Evolutionary conservation across 1,140 invertebrate genomes (phyloP), one percentile per base, ranked within the genome.

Genomic region (Drosophila neocordata): DNA sequence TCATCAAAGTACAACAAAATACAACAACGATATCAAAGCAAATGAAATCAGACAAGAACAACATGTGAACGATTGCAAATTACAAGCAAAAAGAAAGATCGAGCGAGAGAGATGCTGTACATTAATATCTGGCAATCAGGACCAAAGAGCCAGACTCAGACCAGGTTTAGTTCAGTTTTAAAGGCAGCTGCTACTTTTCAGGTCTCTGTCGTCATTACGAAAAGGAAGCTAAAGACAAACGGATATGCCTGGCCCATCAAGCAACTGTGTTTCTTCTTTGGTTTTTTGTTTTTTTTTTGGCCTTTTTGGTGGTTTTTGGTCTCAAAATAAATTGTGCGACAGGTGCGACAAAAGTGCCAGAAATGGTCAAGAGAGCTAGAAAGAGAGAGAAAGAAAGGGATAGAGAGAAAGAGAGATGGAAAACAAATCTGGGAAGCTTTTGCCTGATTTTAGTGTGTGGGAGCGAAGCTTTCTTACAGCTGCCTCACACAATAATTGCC

Each of bases 141-240:
- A 74, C 65, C 69, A 62, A 38, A 41, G 38, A 41, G 38, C 38
- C 38, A 41, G 38, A 41, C 38, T 41, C n/a, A 44, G 41, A 48
- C 22, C 55, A 22, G 31, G 18, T 44, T 11, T 34, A 44, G 65
- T 48, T 51, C 38, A 65, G 35, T 69, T 35, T 65, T 18, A n/a
- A 62, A 70, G 83, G 82, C 82, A 87, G 82, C 82, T 87, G 82
- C 82, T 87, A 79, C 82, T 85, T 87, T 80, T 62, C 15, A 48
- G 41, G 69, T 72, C 66, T 80, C 72, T 77, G 81, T 80, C 81
- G 77, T 85, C 79, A 82, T 88, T 87, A 87, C 82, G 65, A 82
- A 85, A 82, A 85, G 82, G 82, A 85, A 87, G 82, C 82, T 87
- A 87, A 87, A 87, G 82, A 88, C 82, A 87, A 85, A 87, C 83